Conservation (phyloP, 2,113 vertebrate genomes). For the Pontoporia blainvillei region DNA sequence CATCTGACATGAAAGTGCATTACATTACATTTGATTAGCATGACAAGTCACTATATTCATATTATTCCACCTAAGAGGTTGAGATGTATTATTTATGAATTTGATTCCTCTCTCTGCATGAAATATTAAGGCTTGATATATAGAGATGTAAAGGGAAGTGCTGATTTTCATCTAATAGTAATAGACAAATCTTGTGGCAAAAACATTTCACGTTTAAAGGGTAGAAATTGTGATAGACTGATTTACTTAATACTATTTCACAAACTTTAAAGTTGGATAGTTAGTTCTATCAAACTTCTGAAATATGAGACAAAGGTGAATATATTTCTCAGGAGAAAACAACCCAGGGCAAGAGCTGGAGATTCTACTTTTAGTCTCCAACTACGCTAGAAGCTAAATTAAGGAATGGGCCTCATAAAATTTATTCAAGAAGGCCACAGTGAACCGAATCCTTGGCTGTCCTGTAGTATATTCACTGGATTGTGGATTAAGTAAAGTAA, state of each 20-base stretch:
- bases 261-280: slow-evolving; percentile 44
- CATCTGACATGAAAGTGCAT: slow-evolving; percentile 54
- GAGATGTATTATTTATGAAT: slow-evolving; percentile 80
- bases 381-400: background rate
- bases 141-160: slow-evolving; percentile 48
- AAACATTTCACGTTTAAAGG: slow-evolving; percentile 48
- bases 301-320: slow-evolving; percentile 57
- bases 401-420: background rate
- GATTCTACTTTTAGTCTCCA: background rate
- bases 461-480: background rate
- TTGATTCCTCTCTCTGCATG: slow-evolving; percentile 72
- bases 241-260: slow-evolving; percentile 40
- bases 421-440: background rate
- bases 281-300: slow-evolving; percentile 39
- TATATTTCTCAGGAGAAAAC: background rate
- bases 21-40: slow-evolving; percentile 51
- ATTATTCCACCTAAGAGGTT: slow-evolving; percentile 66
- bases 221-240: slow-evolving; percentile 21
- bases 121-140: slow-evolving; percentile 77
- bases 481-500: background rate
- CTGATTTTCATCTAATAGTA: slow-evolving; percentile 62
- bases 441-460: background rate
- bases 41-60: slow-evolving; percentile 60
- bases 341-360: background rate
- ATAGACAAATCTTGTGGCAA: slow-evolving; percentile 41